phyloP scores from a whole-genome alignment of 92 coral and sea anemone genomes.

The Palythoa caribaeorum region DNA sequence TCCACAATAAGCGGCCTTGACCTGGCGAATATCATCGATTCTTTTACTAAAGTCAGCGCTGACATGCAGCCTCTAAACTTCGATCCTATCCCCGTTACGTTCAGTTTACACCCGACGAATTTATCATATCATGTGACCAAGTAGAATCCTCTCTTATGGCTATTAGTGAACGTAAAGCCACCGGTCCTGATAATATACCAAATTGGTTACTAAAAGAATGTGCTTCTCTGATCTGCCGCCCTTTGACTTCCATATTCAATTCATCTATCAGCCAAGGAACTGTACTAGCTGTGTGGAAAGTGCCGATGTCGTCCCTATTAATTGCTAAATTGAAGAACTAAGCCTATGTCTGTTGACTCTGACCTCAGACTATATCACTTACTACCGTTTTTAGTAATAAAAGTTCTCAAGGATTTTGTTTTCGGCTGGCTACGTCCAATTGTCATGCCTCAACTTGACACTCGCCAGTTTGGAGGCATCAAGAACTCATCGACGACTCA shows the following conservation, averaged over 20 bases:
- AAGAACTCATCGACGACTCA: background rate
- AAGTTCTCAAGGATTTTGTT: background rate
- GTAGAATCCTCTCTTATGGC: slow-evolving; percentile 32
- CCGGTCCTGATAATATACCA: slow-evolving; percentile 61
- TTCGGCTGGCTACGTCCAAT: no score
- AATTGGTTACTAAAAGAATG: slow-evolving; percentile 60
- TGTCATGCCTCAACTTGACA: no score
- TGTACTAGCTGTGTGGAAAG: slow-evolving; percentile 41
- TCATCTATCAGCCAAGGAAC: slow-evolving; percentile 1
- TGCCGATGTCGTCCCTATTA: slow-evolving; percentile 37
- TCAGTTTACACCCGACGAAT: slow-evolving; percentile 38
- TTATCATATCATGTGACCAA: slow-evolving; percentile 16
- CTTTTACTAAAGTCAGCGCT: background rate
- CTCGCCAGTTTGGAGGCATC: no score
- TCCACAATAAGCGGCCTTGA: slow-evolving; percentile 31
- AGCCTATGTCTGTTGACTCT: slow-evolving; percentile 22
- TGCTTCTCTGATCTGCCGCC: slow-evolving; percentile 47
- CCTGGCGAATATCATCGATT: slow-evolving; percentile 33
- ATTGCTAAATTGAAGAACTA: background rate
- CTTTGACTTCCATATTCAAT: slow-evolving; percentile 49
- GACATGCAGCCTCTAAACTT: slow-evolving; percentile 55
- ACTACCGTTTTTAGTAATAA: slow-evolving; percentile 15
- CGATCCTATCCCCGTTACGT: background rate
- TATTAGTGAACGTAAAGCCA: slow-evolving; percentile 52
- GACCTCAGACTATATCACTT: background rate